These are phyloP conservation scores for Megalopta genalis DNA, from an alignment of 1,140 invertebrate species.

Conservation along the genomic window DNA sequence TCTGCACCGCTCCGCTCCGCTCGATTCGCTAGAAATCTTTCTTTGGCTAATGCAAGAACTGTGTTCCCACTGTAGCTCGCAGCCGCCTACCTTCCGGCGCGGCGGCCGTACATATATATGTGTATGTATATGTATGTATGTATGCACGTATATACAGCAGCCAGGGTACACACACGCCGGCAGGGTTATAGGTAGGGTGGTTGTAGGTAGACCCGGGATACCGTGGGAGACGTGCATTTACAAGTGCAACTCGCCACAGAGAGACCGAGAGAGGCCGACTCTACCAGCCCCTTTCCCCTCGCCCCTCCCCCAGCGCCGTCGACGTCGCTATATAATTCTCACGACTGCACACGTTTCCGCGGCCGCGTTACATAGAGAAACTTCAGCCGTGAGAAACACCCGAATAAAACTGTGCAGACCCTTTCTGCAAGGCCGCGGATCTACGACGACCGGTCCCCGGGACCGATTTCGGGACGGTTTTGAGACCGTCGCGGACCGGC, in stretches of 20 bases:
- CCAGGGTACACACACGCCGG: background rate
- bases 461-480: too few species aligned
- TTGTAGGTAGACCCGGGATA: conserved; percentile 41
- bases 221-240: conserved; percentile 57
- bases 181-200: conserved; percentile 32
- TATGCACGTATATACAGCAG: background rate
- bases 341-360: conserved; percentile 23
- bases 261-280: background rate
- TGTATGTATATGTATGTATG: conserved; percentile 48
- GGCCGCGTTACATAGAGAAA: conserved; percentile 20
- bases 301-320: too few species aligned
- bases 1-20: conserved; percentile 31
- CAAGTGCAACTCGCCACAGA: conserved; percentile 61
- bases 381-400: conserved; percentile 35
- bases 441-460: too few species aligned
- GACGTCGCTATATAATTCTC: conserved; percentile 32
- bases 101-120: conserved; percentile 37
- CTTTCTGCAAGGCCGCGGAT: background rate
- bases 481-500: too few species aligned
- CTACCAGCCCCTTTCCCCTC: background rate
- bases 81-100: conserved; percentile 60
- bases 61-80: conserved; percentile 66
- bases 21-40: conserved; percentile 75
- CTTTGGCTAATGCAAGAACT: conserved; percentile 78
- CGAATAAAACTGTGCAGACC: conserved; percentile 27